Conservation (phyloP, 2,888 invertebrate species). For the Cryptus viduatorius region DNA sequence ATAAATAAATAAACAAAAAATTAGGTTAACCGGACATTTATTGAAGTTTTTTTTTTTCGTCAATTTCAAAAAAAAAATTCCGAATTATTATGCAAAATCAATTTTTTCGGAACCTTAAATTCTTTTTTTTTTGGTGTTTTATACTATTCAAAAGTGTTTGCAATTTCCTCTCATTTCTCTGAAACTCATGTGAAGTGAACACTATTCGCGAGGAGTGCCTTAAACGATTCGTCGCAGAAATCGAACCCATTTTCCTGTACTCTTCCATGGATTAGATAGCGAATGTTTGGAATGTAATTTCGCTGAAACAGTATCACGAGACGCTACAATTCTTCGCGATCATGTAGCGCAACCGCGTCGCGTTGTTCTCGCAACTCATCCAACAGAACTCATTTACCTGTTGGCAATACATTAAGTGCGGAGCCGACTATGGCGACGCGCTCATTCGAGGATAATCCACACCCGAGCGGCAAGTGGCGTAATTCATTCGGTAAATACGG, state of each 20-base stretch:
- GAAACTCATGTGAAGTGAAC: too few relatives aligned
- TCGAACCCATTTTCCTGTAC: neutral
- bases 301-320: slow-evolving; percentile 28
- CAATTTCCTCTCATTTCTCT: too few relatives aligned
- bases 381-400: neutral
- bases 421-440: neutral
- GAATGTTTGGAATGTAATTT: slow-evolving; percentile 19
- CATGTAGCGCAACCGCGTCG: neutral
- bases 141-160: too few relatives aligned
- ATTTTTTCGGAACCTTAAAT: too few relatives aligned
- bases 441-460: slow-evolving; percentile 43
- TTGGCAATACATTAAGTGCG: neutral
- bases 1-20: too few relatives aligned
- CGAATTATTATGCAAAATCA: too few relatives aligned
- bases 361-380: neutral
- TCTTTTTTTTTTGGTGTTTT: too few relatives aligned
- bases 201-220: too few relatives aligned
- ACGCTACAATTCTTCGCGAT: slow-evolving; percentile 2
- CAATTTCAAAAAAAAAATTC: too few relatives aligned
- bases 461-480: slow-evolving; percentile 16
- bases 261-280: neutral
- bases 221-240: slow-evolving; percentile 30
- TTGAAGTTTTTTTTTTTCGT: too few relatives aligned
- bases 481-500: slow-evolving; percentile 54
- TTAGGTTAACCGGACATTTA: too few relatives aligned